Evolutionary conservation across 2,797 vertebrate species (phyloP).

Genomic region (Poecilia picta): DNA sequence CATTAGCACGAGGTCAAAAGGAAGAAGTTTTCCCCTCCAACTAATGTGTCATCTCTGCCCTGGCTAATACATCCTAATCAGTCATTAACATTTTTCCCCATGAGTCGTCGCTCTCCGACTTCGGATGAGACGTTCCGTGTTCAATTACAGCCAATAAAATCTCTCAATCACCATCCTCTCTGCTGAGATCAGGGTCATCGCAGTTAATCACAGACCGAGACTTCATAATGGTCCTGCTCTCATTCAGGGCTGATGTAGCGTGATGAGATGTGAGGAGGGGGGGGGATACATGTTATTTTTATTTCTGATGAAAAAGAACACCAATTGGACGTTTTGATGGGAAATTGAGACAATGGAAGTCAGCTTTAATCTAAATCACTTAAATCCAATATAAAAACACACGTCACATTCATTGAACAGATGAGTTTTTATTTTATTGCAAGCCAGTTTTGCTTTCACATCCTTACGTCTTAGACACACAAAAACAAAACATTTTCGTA

Average conservation of each 20-base stretch:
- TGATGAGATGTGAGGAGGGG: conserved; percentile 36
- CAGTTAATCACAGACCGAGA: conserved; percentile 61
- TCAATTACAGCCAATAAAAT: conserved; percentile 77
- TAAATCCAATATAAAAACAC: conserved; percentile 37
- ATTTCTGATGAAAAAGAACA: conserved; percentile 47
- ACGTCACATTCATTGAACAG: conserved; percentile 58
- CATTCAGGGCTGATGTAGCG: conserved; percentile 66
- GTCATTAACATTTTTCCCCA: conserved; percentile 72
- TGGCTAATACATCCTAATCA: conserved; percentile 72
- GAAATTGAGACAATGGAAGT: conserved; percentile 28
- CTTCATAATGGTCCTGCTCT: conserved; percentile 62
- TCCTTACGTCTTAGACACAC: conserved; percentile 1
- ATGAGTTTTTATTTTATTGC: conserved; percentile 66
- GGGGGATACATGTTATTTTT: conserved; percentile 53
- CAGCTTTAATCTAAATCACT: conserved; percentile 4
- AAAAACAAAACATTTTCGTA: conserved; percentile 24
- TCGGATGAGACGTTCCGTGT: conserved; percentile 67
- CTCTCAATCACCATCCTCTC: conserved; percentile 62
- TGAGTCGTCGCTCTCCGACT: conserved; percentile 56
- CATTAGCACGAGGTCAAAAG: conserved; percentile 30
- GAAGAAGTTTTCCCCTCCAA: conserved; percentile 30
- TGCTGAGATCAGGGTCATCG: conserved; percentile 72
- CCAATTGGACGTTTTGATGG: conserved; percentile 19
- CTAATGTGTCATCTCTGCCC: conserved; percentile 47
- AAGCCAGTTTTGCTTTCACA: conserved; percentile 62